Evolutionary conservation across 2,888 invertebrate genomes (phyloP), one percentile per base, ranked within the genome.

Genomic region (Spisula solida): DNA sequence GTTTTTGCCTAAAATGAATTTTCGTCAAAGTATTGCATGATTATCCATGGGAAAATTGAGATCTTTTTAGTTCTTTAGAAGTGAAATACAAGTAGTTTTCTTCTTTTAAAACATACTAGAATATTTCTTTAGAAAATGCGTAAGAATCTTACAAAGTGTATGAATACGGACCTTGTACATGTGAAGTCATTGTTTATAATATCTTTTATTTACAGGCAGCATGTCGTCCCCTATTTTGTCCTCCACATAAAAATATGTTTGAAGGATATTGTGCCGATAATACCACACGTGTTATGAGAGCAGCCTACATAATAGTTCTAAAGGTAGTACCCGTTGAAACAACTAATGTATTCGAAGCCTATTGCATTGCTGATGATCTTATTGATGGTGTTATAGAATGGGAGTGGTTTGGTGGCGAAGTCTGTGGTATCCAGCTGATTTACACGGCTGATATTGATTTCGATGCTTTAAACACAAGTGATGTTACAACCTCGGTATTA

Each of bases 341-440:
- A 16, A 60, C 56, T 25, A 41, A 66, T 25, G 41, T 82, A 10
- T 47, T 56, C 14, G 66, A 66, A 25, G 31, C 82, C 0, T 2
- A 56, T 25, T 16, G 0, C 6, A 12, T n/a, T 1, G 20, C 66
- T n/a, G 82, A 47, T 25, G 10, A n/a, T 12, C 8, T 82, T n/a
- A n/a, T 66, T 8, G 25, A 41, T 56, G 47, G 20, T 12, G 47
- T 66, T 16, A 0, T 41, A n/a, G 60, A 41, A 14, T 20, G 18
- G n/a, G 6, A 47, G 10, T 82, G 75, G 75, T 4, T 8, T 4
- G 34, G 25, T n/a, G 82, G 47, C n/a, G 0, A 20, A 2, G n/a
- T 60, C 6, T 66, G 66, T 66, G 18, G 47, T 25, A 66, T 82
- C 8, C 82, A 82, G 25, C n/a, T 66, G 56, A n/a, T 82, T 34